A percentile compares a stretch with the other conserved stretches of the same genome.
These are phyloP conservation scores for Schizaphis graminum DNA, from an alignment of 2,888 invertebrate genomes.

Conservation along the genomic window DNA sequence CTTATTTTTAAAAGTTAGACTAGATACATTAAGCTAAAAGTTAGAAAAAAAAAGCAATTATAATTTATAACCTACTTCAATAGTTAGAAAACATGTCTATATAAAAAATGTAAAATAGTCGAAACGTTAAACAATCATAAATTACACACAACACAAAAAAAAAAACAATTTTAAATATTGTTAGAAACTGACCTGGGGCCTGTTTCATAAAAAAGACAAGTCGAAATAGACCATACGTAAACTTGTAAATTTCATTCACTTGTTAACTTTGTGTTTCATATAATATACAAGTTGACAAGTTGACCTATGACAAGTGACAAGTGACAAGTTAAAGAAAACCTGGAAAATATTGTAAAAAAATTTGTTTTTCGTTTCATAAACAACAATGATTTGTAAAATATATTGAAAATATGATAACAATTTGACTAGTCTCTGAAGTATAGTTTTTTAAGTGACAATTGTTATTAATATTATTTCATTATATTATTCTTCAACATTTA, in stretches of 20 bases:
- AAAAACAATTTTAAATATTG: no score
- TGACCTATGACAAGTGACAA: constrained; percentile 36
- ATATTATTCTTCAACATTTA: constrained; percentile 2
- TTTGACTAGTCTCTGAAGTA: constrained; percentile 38
- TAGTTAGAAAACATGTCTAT: no score
- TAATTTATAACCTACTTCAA: no score
- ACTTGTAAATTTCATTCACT: constrained; percentile 32
- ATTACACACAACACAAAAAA: no score
- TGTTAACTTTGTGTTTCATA: constrained; percentile 37
- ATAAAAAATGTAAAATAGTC: no score
- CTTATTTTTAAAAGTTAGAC: no score
- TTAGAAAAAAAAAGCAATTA: no score
- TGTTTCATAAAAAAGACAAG: constrained; percentile 17
- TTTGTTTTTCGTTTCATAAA: constrained; percentile 25
- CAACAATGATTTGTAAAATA: constrained; percentile 38
- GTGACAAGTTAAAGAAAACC: constrained; percentile 27
- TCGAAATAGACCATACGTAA: background rate
- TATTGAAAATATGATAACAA: constrained; percentile 41
- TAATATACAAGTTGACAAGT: constrained; percentile 45
- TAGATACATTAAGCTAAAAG: no score
- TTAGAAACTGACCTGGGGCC: no score
- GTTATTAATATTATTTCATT: constrained; percentile 25
- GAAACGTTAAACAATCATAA: no score
- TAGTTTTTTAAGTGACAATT: constrained; percentile 31
- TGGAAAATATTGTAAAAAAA: constrained; percentile 27